Percentiles rank a stretch among this genome's conserved stretches.
Evolutionary conservation across 2,888 invertebrate species (phyloP).

Genomic region (Mesochorus sp.): DNA sequence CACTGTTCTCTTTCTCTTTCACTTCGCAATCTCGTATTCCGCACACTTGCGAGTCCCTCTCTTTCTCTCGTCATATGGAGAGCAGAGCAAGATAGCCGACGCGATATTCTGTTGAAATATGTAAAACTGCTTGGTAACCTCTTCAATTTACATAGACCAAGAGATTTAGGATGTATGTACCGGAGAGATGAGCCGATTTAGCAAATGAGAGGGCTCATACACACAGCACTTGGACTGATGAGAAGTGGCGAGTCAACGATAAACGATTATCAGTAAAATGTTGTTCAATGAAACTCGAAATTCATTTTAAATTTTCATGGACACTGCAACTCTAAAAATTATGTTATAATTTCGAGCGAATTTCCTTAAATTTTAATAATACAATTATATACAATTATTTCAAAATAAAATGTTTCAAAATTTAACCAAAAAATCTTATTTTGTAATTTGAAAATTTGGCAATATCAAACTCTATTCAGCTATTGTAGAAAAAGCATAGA

Average conservation of each 20-base stretch:
- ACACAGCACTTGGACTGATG: constrained; percentile 66
- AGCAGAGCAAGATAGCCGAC: constrained; percentile 60
- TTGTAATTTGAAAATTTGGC: no score
- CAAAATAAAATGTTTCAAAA: no score
- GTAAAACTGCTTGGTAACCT: constrained; percentile 81
- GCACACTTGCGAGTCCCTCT: constrained; percentile 56
- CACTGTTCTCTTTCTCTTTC: constrained; percentile 63
- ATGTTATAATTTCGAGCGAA: no score
- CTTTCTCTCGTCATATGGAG: constrained; percentile 37
- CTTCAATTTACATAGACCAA: constrained; percentile 81
- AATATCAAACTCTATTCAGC: no score
- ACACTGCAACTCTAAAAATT: no score
- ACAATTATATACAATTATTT: no score
- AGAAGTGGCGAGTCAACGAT: constrained; percentile 69
- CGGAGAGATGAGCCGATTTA: constrained; percentile 1
- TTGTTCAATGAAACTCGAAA: neutral
- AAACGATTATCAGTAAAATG: constrained; percentile 23
- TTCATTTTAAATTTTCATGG: no score
- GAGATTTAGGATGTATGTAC: constrained; percentile 55
- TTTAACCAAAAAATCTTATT: no score
- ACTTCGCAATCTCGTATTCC: constrained; percentile 39
- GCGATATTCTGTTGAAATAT: constrained; percentile 80
- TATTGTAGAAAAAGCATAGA: no score
- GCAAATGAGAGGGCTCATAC: neutral
- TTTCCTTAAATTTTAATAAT: no score